These are phyloP conservation scores for Acromyrmex charruanus DNA, from an alignment of 1,140 invertebrate genomes.

Conservation along the genomic window DNA sequence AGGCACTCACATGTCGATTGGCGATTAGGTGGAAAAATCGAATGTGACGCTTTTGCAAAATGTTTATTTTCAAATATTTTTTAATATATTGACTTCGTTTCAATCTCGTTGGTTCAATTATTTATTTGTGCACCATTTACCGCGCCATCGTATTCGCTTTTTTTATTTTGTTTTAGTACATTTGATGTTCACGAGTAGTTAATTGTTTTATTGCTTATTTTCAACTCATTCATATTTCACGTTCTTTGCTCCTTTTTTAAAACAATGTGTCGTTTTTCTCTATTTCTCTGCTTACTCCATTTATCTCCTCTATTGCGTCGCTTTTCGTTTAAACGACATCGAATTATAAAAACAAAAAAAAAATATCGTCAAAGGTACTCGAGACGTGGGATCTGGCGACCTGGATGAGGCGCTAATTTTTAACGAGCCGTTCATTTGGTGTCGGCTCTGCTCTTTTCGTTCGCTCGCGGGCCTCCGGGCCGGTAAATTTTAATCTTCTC, in stretches of 20 bases:
- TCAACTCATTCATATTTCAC: background rate
- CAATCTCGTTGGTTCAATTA: too few species aligned
- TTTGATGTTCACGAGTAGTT: too few species aligned
- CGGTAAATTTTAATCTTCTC: conserved; percentile 69
- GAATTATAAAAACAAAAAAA: background rate
- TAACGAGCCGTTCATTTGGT: conserved; percentile 40
- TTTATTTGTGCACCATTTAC: too few species aligned
- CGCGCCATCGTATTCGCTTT: too few species aligned
- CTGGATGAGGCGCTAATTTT: conserved; percentile 37
- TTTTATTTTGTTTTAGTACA: too few species aligned
- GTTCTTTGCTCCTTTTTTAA: too few species aligned
- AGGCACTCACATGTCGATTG: conserved; percentile 17
- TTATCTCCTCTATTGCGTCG: background rate
- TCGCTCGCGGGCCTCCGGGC: conserved; percentile 42
- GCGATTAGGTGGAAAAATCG: background rate
- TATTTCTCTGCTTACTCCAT: background rate
- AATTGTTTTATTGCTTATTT: background rate
- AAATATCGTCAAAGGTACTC: background rate
- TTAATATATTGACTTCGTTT: too few species aligned
- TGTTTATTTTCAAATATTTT: too few species aligned
- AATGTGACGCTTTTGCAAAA: background rate
- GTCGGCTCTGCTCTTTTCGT: conserved; percentile 37
- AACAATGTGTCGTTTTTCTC: too few species aligned
- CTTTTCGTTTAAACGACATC: background rate
- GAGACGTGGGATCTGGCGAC: conserved; percentile 14